Percentiles rank a stretch among this genome's conserved stretches.
Conservation (phyloP, 37 sponge, comb jelly and placozoan genomes). For the Beroe ovata region DNA sequence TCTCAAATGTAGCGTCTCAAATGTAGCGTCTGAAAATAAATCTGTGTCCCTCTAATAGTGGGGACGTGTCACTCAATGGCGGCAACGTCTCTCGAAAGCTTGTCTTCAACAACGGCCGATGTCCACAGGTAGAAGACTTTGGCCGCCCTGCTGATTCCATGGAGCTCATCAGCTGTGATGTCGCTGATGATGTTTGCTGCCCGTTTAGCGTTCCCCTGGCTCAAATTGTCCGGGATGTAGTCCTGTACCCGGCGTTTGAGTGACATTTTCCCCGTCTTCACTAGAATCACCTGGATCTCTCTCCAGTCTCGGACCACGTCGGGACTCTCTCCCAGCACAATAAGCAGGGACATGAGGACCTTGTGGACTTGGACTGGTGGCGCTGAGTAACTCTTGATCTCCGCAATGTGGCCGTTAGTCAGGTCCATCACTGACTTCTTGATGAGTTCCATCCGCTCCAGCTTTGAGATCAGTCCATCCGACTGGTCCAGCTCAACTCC, state of each 20-base stretch:
- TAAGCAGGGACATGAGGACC: constrained; percentile 51
- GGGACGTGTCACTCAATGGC: not conserved
- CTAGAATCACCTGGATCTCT: constrained; percentile 24
- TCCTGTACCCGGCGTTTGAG: constrained; percentile 53
- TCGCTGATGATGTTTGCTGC: constrained; percentile 58
- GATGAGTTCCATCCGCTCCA: constrained; percentile 30
- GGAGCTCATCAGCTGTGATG: not conserved
- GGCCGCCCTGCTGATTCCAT: constrained; percentile 43
- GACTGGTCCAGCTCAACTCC: constrained; percentile 51
- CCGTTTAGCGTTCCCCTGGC: constrained; percentile 26
- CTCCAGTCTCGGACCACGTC: constrained; percentile 51
- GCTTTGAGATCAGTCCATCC: constrained; percentile 22
- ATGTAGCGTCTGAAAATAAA: too few species aligned
- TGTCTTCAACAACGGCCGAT: constrained; percentile 35
- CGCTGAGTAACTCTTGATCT: constrained; percentile 53
- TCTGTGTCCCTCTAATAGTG: too few species aligned
- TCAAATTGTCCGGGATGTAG: not conserved
- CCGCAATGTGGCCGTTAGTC: constrained; percentile 54
- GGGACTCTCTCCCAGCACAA: constrained; percentile 47
- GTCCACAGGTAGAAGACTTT: constrained; percentile 63
- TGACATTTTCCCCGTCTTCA: constrained; percentile 38
- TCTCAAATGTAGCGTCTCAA: too few species aligned
- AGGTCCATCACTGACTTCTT: constrained; percentile 65
- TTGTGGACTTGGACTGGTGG: constrained; percentile 62
- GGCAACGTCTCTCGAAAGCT: not conserved